Percentiles rank a stretch among this genome's conserved stretches.
These are phyloP conservation scores for Ptilorrhoa leucosticta DNA, from an alignment of 2,113 vertebrate genomes.

Conservation along the genomic window DNA sequence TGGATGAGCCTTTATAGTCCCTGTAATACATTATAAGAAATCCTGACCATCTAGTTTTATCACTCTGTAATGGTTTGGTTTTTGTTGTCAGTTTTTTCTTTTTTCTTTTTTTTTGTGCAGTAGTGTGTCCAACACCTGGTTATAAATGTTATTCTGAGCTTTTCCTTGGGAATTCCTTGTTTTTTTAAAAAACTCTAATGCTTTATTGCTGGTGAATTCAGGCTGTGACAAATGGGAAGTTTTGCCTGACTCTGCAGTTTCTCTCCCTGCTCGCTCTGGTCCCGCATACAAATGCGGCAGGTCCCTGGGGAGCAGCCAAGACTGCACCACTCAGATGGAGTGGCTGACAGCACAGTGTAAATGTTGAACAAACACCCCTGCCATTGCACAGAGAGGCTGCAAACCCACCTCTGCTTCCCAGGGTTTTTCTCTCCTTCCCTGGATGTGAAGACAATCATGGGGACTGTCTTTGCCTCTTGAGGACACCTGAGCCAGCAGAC, in stretches of 20 bases:
- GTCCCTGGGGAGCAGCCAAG: slow-evolving; percentile 41
- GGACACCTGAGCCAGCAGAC: neutral
- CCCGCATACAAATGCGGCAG: slow-evolving; percentile 5
- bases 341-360: neutral
- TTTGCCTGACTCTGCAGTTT: slow-evolving; percentile 35
- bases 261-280: neutral
- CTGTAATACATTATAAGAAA: neutral
- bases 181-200: neutral
- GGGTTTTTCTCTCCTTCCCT: neutral
- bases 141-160: neutral
- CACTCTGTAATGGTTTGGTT: neutral
- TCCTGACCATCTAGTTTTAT: neutral
- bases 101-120: neutral
- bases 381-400: neutral
- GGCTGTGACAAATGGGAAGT: neutral
- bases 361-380: neutral
- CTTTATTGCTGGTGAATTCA: neutral
- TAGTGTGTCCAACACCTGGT: neutral
- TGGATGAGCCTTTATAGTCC: neutral
- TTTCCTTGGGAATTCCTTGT: neutral
- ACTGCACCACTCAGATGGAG: neutral
- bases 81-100: too few relatives aligned
- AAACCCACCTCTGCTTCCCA: neutral
- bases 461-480: neutral
- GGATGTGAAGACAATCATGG: fast-evolving